Conservation (phyloP, 2,113 vertebrate species). For the Stegastes partitus region DNA sequence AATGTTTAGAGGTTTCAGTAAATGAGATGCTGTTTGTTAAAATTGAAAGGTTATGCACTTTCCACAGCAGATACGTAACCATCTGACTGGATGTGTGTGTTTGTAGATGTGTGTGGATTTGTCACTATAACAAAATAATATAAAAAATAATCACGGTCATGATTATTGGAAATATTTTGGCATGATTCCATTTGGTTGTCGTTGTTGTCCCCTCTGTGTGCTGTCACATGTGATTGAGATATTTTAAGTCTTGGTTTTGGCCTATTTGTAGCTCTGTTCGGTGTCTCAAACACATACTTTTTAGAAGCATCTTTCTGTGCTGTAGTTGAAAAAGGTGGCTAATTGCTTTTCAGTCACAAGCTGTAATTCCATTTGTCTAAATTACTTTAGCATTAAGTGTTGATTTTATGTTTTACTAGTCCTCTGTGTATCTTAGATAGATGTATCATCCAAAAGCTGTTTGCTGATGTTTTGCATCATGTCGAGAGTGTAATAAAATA, state of each 20-base stretch:
- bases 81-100: background rate
- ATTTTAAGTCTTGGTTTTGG: too few species aligned
- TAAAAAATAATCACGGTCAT: background rate
- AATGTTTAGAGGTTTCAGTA: slow-evolving; percentile 44
- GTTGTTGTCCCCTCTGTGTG: too few species aligned
- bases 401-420: background rate
- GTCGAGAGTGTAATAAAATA: background rate
- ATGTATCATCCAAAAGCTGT: background rate
- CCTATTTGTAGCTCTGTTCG: too few species aligned
- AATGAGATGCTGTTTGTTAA: slow-evolving; percentile 36
- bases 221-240: background rate
- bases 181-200: too few species aligned
- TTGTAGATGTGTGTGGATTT: background rate
- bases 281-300: too few species aligned
- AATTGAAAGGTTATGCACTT: slow-evolving; percentile 38
- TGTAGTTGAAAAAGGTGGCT: background rate
- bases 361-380: background rate
- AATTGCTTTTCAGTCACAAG: background rate
- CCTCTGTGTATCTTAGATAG: background rate
- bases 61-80: background rate
- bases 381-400: background rate
- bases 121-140: background rate
- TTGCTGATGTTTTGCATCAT: background rate
- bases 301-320: background rate
- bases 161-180: background rate